Evolutionary conservation across 2,113 vertebrate genomes (phyloP).

Genomic region (Pithys albifrons): DNA sequence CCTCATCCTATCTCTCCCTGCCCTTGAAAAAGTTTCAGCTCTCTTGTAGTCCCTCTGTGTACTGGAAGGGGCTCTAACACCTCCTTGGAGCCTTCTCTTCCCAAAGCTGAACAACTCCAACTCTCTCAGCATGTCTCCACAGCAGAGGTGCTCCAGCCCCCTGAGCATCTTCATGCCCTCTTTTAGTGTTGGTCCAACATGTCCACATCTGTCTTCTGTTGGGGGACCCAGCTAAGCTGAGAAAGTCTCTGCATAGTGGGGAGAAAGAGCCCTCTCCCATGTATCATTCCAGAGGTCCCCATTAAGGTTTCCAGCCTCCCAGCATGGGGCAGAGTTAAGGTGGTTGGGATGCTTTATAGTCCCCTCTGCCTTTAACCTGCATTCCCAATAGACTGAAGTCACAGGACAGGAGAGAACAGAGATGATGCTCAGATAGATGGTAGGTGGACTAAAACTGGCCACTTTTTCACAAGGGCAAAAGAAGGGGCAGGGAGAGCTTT

Average conservation of each 20-base stretch:
- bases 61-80: not conserved
- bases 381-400: rapidly evolving
- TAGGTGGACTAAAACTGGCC: not conserved
- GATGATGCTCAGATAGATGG: not conserved
- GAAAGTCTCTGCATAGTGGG: not conserved
- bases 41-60: not conserved
- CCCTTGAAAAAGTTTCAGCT: not conserved
- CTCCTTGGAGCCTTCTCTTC: not conserved
- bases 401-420: not conserved
- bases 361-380: not conserved
- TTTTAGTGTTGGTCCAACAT: not conserved
- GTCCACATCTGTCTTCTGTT: not conserved
- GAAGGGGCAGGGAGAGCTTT: not conserved
- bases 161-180: not conserved
- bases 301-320: not conserved
- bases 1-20: not conserved
- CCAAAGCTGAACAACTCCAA: not conserved
- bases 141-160: not conserved
- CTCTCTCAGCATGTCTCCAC: not conserved
- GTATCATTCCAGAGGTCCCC: not conserved
- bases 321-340: not conserved
- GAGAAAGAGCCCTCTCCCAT: not conserved
- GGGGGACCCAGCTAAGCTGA: rapidly evolving
- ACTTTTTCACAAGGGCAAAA: constrained; percentile 17
- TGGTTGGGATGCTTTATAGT: not conserved